phyloP scores from a whole-genome alignment of 1,140 invertebrate species.

The Leptinotarsa defecta region DNA sequence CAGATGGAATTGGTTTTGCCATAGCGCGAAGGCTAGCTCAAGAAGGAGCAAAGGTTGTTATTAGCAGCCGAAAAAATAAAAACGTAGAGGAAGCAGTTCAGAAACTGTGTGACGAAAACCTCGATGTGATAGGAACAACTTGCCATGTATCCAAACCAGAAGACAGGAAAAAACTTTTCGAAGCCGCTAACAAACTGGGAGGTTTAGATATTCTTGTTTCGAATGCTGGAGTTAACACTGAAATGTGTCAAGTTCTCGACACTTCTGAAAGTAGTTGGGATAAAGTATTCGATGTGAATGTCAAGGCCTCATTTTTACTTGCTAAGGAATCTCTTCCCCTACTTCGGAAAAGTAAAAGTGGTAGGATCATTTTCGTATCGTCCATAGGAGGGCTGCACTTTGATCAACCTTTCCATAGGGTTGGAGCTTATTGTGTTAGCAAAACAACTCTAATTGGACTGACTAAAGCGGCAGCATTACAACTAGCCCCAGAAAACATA shows the following conservation, averaged over 20 bases:
- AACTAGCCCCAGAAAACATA: slow-evolving; percentile 78
- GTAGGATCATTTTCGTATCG: slow-evolving; percentile 83
- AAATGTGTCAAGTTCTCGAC: slow-evolving; percentile 76
- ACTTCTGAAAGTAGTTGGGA: slow-evolving; percentile 84
- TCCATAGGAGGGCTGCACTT: slow-evolving; percentile 83
- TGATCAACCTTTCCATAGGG: slow-evolving; percentile 63
- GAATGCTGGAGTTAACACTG: slow-evolving; percentile 92
- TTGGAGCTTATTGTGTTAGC: slow-evolving; percentile 91
- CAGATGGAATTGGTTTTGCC: slow-evolving; percentile 91
- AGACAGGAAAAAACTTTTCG: slow-evolving; percentile 78
- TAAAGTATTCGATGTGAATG: slow-evolving; percentile 96
- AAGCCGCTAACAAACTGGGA: slow-evolving; percentile 74
- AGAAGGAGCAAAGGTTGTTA: slow-evolving; percentile 90
- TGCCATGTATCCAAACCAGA: slow-evolving; percentile 85
- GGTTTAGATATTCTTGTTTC: slow-evolving; percentile 92
- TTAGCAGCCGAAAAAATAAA: slow-evolving; percentile 87
- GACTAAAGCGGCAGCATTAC: slow-evolving; percentile 78
- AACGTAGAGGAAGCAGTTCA: slow-evolving; percentile 84
- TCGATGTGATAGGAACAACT: slow-evolving; percentile 74
- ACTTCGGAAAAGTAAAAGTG: slow-evolving; percentile 76
- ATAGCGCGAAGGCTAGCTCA: slow-evolving; percentile 84
- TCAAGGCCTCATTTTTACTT: slow-evolving; percentile 86
- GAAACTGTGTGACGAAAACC: slow-evolving; percentile 67
- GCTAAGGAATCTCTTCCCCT: slow-evolving; percentile 87
- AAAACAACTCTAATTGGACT: slow-evolving; percentile 92